Conservation (phyloP, 2,797 vertebrate species). For the Danio albolineatus region DNA sequence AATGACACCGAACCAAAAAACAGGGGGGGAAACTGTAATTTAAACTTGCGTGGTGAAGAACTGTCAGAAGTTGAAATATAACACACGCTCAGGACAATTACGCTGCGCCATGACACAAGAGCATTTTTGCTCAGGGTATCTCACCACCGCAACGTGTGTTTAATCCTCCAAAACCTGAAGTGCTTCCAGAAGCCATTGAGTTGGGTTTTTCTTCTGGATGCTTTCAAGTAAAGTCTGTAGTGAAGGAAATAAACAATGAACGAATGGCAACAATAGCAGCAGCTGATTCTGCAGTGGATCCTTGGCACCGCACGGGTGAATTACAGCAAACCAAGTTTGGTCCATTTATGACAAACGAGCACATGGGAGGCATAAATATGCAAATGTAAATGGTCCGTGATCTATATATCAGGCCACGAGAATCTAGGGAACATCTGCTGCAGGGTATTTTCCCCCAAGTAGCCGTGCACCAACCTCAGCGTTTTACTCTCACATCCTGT, state of each 20-base stretch:
- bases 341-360: constrained; percentile 49
- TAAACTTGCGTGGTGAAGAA: constrained; percentile 54
- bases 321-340: constrained; percentile 27
- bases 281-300: background rate
- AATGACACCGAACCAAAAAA: constrained; percentile 62
- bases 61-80: constrained; percentile 60
- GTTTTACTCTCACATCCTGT: constrained; percentile 51
- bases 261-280: background rate
- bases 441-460: constrained; percentile 42
- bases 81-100: constrained; percentile 51
- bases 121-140: constrained; percentile 43
- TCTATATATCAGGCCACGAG: constrained; percentile 49
- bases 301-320: constrained; percentile 15
- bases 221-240: constrained; percentile 7
- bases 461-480: constrained; percentile 44
- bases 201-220: constrained; percentile 16
- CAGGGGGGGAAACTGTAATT: constrained; percentile 58
- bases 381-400: constrained; percentile 56
- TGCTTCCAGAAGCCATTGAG: constrained; percentile 27
- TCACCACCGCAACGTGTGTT: constrained; percentile 53
- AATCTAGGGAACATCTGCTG: constrained; percentile 59
- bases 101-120: constrained; percentile 49
- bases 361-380: constrained; percentile 57
- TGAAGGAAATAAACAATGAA: constrained; percentile 26
- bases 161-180: constrained; percentile 46